Evolutionary conservation across 1,140 invertebrate species (phyloP).

Genomic region (Drosophila kepulauana): DNA sequence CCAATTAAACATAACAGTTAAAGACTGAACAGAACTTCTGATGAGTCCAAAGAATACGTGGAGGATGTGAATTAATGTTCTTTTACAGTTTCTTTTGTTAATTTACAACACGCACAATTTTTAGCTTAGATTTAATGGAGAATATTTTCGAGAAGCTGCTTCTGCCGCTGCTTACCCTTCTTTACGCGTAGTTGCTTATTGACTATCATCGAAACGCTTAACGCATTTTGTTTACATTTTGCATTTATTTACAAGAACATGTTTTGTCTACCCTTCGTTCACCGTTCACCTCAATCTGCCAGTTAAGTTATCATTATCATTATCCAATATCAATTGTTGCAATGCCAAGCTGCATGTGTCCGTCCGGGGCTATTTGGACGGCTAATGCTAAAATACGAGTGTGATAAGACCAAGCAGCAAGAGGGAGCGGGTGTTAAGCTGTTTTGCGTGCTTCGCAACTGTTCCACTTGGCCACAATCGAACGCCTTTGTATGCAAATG

Average conservation of each 20-base stretch:
- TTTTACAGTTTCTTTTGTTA: slow-evolving; percentile 39
- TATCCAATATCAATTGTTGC: slow-evolving; percentile 40
- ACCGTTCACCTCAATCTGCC: slow-evolving; percentile 16
- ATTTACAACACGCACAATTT: slow-evolving; percentile 77
- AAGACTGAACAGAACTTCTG: slow-evolving; percentile 21
- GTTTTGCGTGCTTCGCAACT: slow-evolving; percentile 45
- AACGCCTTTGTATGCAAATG: slow-evolving; percentile 80
- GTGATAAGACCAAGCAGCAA: slow-evolving; percentile 10
- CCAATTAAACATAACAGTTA: slow-evolving; percentile 12
- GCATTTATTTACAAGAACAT: slow-evolving; percentile 49
- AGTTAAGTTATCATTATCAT: slow-evolving; percentile 25
- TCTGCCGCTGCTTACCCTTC: slow-evolving; percentile 10
- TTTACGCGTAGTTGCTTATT: slow-evolving; percentile 29
- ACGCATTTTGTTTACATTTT: slow-evolving; percentile 24
- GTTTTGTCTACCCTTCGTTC: slow-evolving; percentile 44
- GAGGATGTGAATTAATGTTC: slow-evolving; percentile 34
- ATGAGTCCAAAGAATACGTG: slow-evolving; percentile 24
- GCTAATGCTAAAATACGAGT: slow-evolving; percentile 31
- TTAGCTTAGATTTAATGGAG: slow-evolving; percentile 70
- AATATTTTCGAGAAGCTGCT: slow-evolving; percentile 52
- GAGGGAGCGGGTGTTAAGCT: background rate
- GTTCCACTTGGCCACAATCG: slow-evolving; percentile 65
- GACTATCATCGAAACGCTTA: slow-evolving; percentile 39
- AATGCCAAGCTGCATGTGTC: slow-evolving; percentile 37
- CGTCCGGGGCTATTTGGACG: slow-evolving; percentile 18